These are phyloP conservation scores for Corythucha ciliata DNA, from an alignment of 2,888 invertebrate genomes.

Conservation along the genomic window DNA sequence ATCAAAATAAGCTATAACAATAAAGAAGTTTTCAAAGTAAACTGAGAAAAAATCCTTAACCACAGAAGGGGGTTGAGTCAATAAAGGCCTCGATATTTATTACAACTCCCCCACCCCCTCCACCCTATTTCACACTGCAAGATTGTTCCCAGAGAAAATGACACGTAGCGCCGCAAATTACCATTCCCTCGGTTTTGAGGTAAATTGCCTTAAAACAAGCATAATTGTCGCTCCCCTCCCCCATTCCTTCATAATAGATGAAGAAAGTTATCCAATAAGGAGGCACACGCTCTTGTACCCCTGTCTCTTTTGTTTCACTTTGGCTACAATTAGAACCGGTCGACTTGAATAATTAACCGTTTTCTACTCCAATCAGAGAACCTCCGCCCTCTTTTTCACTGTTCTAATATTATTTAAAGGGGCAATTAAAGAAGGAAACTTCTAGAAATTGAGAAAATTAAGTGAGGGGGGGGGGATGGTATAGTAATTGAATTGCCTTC, in stretches of 20 bases:
- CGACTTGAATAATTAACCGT: slow-evolving; percentile 18
- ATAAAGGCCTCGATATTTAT: no score
- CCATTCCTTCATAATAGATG: slow-evolving; percentile 22
- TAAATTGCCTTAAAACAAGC: slow-evolving; percentile 3
- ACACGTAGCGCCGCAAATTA: slow-evolving; percentile 25
- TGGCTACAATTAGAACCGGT: slow-evolving; percentile 4
- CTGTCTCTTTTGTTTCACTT: not conserved
- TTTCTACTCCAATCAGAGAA: no score
- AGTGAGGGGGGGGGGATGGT: not conserved
- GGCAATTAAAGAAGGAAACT: no score
- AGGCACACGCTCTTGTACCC: slow-evolving; percentile 3
- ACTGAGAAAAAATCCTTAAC: no score
- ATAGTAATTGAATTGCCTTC: not conserved
- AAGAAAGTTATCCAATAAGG: slow-evolving; percentile 28
- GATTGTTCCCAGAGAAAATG: slow-evolving; percentile 8
- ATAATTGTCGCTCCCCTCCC: slow-evolving; percentile 1
- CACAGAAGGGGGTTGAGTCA: no score
- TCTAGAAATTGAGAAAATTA: not conserved
- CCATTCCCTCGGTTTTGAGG: no score
- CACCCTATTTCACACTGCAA: no score
- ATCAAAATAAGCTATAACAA: no score
- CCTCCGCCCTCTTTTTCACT: no score
- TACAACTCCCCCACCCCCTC: no score
- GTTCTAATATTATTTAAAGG: no score
- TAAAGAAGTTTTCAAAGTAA: no score